Evolutionary conservation across 1,140 invertebrate species (phyloP).

Genomic region (Neodiprion pinetum): DNA sequence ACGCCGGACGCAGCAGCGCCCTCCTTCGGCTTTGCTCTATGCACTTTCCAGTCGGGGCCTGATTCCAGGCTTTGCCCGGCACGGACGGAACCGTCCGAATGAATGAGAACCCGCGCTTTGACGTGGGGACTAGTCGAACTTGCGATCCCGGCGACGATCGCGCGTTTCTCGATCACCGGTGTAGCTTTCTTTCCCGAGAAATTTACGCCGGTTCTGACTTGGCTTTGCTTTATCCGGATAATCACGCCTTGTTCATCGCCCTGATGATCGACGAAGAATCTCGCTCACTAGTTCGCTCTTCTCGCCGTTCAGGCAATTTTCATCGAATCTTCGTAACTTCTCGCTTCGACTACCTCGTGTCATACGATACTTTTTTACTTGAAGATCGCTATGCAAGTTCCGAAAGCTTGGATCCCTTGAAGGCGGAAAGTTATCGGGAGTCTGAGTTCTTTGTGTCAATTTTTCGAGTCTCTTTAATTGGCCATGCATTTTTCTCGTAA

Average conservation of each 20-base stretch:
- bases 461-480: no score
- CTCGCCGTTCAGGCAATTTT: conserved; percentile 2
- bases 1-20: conserved; percentile 57
- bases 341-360: neutral
- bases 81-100: neutral
- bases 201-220: conserved; percentile 29
- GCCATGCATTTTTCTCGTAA: no score
- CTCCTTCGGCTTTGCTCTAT: conserved; percentile 43
- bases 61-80: neutral
- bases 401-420: no score
- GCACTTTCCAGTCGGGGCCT: conserved; percentile 18
- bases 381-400: no score
- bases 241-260: neutral
- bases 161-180: conserved; percentile 23
- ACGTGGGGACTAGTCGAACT: no score
- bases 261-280: neutral
- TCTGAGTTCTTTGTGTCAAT: no score
- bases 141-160: conserved; percentile 24
- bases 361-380: neutral
- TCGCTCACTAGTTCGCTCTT: neutral
- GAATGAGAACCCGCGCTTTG: neutral
- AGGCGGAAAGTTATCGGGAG: no score
- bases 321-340: neutral
- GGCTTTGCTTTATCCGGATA: conserved; percentile 15
- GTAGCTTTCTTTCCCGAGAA: conserved; percentile 48